Evolutionary conservation across 2,888 invertebrate species (phyloP).

Genomic region (Phoronis australis): DNA sequence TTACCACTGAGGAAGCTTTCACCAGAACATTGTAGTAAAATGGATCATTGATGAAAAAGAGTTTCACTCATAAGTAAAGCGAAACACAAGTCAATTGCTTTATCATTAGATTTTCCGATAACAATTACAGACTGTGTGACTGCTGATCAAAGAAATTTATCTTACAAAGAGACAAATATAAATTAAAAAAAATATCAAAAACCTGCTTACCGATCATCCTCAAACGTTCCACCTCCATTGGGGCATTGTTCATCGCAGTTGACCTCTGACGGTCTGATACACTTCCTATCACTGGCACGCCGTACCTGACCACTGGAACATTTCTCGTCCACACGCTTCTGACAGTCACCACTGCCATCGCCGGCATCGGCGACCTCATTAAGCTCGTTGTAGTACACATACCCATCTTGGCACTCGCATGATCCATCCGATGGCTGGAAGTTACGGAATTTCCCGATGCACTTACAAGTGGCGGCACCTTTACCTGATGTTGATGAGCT

Average conservation of each 20-base stretch:
- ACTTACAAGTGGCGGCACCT: slow-evolving; percentile 31
- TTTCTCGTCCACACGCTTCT: slow-evolving; percentile 29
- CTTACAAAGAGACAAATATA: no score
- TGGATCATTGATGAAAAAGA: no score
- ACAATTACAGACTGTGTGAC: no score
- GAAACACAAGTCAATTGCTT: no score
- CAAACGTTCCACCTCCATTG: no score
- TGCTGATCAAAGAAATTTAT: no score
- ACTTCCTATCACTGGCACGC: slow-evolving; percentile 21
- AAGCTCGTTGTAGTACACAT: slow-evolving; percentile 38
- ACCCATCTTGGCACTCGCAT: slow-evolving; percentile 37
- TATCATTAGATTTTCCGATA: no score
- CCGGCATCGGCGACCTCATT: slow-evolving; percentile 18
- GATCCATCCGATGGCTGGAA: slow-evolving; percentile 36
- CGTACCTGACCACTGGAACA: slow-evolving; percentile 29
- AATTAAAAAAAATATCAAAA: no score
- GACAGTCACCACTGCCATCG: slow-evolving; percentile 35
- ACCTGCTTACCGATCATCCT: no score
- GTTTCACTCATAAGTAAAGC: no score
- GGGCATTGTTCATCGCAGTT: slow-evolving; percentile 29
- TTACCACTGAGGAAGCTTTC: no score
- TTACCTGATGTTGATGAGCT: slow-evolving; percentile 24
- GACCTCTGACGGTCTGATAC: slow-evolving; percentile 21
- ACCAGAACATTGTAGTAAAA: no score
- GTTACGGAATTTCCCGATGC: slow-evolving; percentile 34